Evolutionary conservation across 2,888 invertebrate genomes (phyloP), one percentile per base, ranked within the genome.

Genomic region (Invenusta paracnida): DNA sequence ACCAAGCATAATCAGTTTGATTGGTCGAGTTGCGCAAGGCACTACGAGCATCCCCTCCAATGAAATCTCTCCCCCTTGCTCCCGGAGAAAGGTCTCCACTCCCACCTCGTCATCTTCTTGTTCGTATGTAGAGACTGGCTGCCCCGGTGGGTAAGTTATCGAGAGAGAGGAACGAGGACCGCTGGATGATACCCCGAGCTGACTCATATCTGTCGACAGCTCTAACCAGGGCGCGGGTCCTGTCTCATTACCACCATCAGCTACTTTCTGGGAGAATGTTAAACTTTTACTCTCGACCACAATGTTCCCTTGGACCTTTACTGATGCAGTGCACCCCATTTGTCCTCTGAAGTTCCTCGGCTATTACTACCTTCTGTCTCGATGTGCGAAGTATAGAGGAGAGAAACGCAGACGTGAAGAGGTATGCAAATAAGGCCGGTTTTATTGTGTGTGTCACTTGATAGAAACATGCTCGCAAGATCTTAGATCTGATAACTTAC

Each of bases 231-330:
- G 17, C 5, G 5, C 48, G 48, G 17, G 48, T 11, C 17, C 5
- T 5, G 48, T 17, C 5, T 48, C 17, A 48, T 48, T 48, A n/a
- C n/a, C n/a, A n/a, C n/a, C n/a, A n/a, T n/a, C n/a, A n/a, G n/a
- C n/a, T n/a, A n/a, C n/a, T n/a, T n/a, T n/a, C n/a, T n/a, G n/a
- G 48, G 48, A 11, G 48, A 48, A 5, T 17, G 5, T 48, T 13
- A 25, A 5, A 11, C 86, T 11, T 28, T 87, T 31, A 25, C 31
- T 82, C 1, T 17, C 0, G 87, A 29, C 25, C 28, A 23, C 0
- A 73, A 87, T 86, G 66, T 82, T 29, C 11, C 30, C 82, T 81
- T 83, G 30, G 66, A 89, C 90, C 92, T 91, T 84, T 1, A 73
- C 23, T 11, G 23, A 73, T 5, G 82, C 29, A 83, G 2, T 25